Conservation (phyloP, 35 echinoderm and acorn worm genomes). For the Lytechinus pictus region DNA sequence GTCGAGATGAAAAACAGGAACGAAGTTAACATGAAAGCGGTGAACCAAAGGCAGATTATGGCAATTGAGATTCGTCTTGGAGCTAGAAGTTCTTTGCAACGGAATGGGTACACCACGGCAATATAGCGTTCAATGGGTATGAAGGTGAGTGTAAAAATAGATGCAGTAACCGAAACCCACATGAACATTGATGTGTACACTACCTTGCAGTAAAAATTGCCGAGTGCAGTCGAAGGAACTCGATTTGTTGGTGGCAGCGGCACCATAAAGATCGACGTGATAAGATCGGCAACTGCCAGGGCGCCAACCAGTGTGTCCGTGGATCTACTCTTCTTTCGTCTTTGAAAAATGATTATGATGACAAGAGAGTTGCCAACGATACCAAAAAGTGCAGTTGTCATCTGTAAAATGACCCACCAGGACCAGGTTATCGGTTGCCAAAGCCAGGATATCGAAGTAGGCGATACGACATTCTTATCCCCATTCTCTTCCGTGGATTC, state of each 20-base stretch:
- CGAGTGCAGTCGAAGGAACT: background rate
- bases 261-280: background rate
- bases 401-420: background rate
- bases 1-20: background rate
- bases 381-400: background rate
- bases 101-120: constrained; percentile 69
- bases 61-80: background rate
- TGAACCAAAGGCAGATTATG: constrained; percentile 16
- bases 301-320: constrained; percentile 2
- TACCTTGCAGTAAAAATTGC: background rate
- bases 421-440: background rate
- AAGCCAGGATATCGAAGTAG: background rate
- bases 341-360: background rate
- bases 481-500: too few species aligned
- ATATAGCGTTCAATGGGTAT: constrained; percentile 73
- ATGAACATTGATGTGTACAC: background rate
- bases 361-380: background rate
- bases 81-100: constrained; percentile 6
- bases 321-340: background rate
- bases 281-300: background rate
- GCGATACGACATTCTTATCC: too few species aligned
- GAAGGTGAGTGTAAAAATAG: constrained; percentile 59
- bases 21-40: constrained; percentile 20
- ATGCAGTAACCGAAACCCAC: constrained; percentile 58
- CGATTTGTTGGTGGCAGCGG: background rate